A percentile compares a stretch with the other conserved stretches of the same genome.
phyloP scores from a whole-genome alignment of 2,797 vertebrate species.

The Acanthornis magna region DNA sequence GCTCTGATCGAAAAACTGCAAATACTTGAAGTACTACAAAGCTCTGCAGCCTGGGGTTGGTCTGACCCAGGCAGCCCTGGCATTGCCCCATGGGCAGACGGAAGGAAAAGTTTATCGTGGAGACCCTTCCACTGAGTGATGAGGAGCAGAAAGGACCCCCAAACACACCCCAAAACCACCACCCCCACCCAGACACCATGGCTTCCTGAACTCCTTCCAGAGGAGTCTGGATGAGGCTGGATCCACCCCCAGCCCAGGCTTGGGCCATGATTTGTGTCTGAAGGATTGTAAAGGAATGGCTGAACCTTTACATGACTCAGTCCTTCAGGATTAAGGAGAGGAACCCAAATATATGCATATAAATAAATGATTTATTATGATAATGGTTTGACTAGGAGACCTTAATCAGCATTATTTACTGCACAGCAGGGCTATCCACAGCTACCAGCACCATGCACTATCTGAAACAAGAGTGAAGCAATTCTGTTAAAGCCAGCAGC shows the following conservation, averaged over 20 bases:
- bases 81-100: neutral
- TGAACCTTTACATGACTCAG: fast-evolving
- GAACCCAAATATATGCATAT: neutral
- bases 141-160: neutral
- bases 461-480: fast-evolving
- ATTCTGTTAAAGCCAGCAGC: fast-evolving
- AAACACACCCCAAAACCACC: neutral
- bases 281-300: neutral
- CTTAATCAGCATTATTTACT: neutral
- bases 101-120: neutral
- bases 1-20: neutral
- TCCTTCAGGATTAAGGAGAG: neutral
- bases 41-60: neutral
- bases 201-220: neutral
- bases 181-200: too few relatives aligned
- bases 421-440: neutral
- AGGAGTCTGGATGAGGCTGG: neutral
- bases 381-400: too few relatives aligned
- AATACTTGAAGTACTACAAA: neutral
- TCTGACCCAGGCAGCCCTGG: neutral
- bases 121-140: neutral
- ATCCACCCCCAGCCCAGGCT: neutral
- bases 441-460: fast-evolving
- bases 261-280: fast-evolving
- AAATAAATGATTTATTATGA: neutral